Evolutionary conservation across 30 jellyfish, hydroid and myxozoan species (phyloP).

Genomic region (Turritopsis dohrnii): DNA sequence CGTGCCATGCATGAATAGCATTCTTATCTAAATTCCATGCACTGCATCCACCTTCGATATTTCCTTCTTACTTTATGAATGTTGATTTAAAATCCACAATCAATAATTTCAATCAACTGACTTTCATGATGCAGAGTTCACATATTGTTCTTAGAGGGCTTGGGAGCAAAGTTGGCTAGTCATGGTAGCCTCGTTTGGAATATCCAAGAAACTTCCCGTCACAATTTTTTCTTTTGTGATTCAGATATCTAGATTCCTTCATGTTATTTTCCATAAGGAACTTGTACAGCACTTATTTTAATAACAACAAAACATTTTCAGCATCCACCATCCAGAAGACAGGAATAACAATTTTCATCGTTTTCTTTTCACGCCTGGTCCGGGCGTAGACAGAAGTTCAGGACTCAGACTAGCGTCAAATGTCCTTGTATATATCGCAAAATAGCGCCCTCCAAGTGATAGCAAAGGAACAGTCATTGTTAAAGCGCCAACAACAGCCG

Average conservation of each 20-base stretch:
- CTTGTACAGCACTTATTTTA: no score
- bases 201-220: no score
- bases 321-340: no score
- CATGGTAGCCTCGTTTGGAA: no score
- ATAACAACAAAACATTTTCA: no score
- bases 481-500: slow-evolving; percentile 80
- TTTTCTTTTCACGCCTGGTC: slow-evolving; percentile 1
- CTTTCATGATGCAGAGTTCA: neutral
- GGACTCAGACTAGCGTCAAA: slow-evolving; percentile 28
- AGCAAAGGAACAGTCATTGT: slow-evolving; percentile 76
- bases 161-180: no score
- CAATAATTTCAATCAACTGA: neutral
- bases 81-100: neutral
- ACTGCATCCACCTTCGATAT: neutral
- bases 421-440: slow-evolving; percentile 51
- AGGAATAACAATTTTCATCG: no score
- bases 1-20: neutral
- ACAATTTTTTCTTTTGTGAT: no score
- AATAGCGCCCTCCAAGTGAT: slow-evolving; percentile 76
- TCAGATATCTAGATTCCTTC: no score
- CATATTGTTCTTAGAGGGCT: no score
- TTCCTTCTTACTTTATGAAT: neutral
- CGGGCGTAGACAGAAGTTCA: slow-evolving; percentile 2
- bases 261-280: no score
- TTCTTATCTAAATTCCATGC: neutral